Base-by-base conservation (phyloP, 2,888 invertebrate species). In the Nudaria mundana region DNA sequence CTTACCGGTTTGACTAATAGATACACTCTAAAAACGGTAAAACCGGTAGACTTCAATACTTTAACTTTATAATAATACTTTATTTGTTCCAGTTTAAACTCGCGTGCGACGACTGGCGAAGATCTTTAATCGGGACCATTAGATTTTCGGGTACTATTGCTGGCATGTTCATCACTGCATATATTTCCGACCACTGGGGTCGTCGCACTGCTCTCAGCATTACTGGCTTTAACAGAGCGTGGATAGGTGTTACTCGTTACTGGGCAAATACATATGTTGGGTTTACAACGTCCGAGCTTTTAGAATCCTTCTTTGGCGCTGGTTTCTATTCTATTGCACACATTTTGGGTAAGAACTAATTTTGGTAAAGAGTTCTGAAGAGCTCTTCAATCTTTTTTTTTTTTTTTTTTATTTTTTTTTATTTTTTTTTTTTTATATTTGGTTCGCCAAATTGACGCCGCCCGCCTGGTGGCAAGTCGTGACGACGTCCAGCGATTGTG, bases 111-210 rank as follows among this genome's bases (percentile, higher is more conserved):
- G 88, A 83, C 85, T 94, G 94, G 94, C 92, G 91, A 48, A 81
- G 94, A 14, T 89, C 93, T 0, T 63, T 94, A 40, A 92, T 94
- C 20, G 94, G 94, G 0, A 93, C 94, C 1, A 76, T 93, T 2
- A 91, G 93, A 46, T 93, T 91, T 32, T 60, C 92, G 20, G 94
- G 94, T 8, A 92, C 92, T 38, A 90, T 94, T 57, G 72, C 91
- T 26, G 92, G 93, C 0, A 81, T 93, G 40, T 92, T 93, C 1
- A 76, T 93, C 38, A 91, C 92, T 1, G 94, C 94, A 25, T 90
- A 90, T 52, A 69, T 94, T 23, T 94, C 94, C 0, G 94, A 94
- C 77, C 92, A 90, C 88, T 94, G 88, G 79, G 93, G 93, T 0
- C 84, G 93, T 29, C 87, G 91, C 43, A 81, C 87, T 1, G 84